These are phyloP conservation scores for Microcebus jonahi DNA, from an alignment of 2,113 vertebrate species.

Conservation along the genomic window DNA sequence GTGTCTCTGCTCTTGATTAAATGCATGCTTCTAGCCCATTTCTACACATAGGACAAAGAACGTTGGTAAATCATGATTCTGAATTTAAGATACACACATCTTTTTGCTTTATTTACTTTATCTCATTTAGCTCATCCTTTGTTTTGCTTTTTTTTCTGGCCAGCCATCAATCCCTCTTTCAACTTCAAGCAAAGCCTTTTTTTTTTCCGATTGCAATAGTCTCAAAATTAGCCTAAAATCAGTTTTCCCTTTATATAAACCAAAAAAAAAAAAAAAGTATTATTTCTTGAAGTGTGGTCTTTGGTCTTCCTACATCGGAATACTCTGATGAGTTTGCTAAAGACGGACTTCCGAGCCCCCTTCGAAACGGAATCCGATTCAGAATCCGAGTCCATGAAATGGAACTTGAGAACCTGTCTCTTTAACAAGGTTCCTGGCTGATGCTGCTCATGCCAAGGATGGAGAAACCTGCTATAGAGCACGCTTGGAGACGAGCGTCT, in stretches of 20 bases:
- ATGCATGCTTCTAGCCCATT: not conserved
- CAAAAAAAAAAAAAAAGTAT: not conserved
- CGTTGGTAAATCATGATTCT: not conserved
- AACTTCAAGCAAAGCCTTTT: conserved; percentile 8
- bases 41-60: conserved; percentile 22
- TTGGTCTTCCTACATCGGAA: not conserved
- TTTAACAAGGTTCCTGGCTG: not conserved
- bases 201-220: not conserved
- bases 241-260: not conserved
- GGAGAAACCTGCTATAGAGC: not conserved
- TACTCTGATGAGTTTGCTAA: not conserved
- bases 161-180: not conserved
- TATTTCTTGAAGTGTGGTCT: not conserved
- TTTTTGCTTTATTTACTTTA: conserved; percentile 18
- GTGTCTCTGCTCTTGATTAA: not conserved
- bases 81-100: not conserved
- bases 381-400: not conserved
- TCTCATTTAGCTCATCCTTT: not conserved
- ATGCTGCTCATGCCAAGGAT: not conserved
- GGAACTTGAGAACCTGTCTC: not conserved
- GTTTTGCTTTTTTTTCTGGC: not conserved
- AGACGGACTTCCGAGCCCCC: not conserved
- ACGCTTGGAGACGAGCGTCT: not conserved
- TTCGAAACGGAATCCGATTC: not conserved
- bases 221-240: not conserved